phyloP scores from a whole-genome alignment of 1,140 invertebrate species.

The Rhopalosiphum padi region DNA sequence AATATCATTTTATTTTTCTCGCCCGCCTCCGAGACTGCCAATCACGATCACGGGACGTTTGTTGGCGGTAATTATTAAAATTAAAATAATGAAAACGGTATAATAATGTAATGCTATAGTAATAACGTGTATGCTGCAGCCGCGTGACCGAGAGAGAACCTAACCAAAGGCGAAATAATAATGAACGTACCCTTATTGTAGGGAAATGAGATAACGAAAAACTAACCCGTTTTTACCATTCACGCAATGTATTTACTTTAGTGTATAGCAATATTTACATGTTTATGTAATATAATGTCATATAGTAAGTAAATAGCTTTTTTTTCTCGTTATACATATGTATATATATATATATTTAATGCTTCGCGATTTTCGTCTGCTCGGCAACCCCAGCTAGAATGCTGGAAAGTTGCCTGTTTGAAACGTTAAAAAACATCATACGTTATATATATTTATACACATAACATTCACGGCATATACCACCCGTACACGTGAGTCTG shows the following conservation, averaged over 20 bases:
- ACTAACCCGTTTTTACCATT: background rate
- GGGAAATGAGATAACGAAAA: background rate
- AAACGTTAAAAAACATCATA: background rate
- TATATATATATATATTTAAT: background rate
- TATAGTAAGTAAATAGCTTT: background rate
- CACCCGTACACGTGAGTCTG: background rate
- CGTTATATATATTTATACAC: background rate
- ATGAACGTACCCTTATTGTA: background rate
- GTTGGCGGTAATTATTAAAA: slow-evolving; percentile 33
- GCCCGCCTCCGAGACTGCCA: slow-evolving; percentile 26
- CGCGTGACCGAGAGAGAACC: background rate
- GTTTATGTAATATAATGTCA: background rate
- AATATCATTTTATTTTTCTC: background rate
- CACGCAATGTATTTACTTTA: background rate
- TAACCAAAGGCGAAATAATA: background rate
- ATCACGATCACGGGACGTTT: slow-evolving; percentile 31
- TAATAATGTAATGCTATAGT: background rate
- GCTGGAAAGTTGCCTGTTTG: background rate
- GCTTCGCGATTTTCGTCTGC: background rate
- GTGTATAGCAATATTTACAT: slow-evolving; percentile 9
- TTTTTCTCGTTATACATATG: background rate
- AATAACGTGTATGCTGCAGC: background rate
- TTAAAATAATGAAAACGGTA: background rate
- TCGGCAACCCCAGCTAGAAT: background rate
- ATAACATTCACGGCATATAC: background rate